Evolutionary conservation across 2,888 invertebrate genomes (phyloP), one percentile per base, ranked within the genome.

Genomic region (Polyommatus iphigenia): DNA sequence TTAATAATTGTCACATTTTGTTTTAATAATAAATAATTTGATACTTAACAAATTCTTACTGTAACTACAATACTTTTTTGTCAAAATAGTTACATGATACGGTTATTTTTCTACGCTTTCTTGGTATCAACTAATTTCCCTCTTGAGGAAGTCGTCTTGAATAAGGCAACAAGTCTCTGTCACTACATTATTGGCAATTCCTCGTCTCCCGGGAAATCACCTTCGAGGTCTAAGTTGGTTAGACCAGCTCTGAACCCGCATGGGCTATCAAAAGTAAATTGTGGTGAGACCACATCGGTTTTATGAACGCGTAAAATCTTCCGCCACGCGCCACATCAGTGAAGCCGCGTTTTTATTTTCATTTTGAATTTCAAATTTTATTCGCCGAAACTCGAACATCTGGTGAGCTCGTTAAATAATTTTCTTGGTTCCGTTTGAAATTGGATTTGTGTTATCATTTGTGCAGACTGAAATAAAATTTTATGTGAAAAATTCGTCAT

Each of bases 161-260:
- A 80, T 78, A 78, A 75, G 79, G 59, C 54, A 78, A 73, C 62
- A 78, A 76, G 72, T 73, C 71, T 78, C 77, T 76, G 73, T 80
- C 79, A 79, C 79, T 79, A 79, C 76, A 77, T 78, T 78, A 77
- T 73, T 67, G 77, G 77, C 73, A 46, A 77, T 72, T 76, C 80
- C 78, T 79, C 81, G 81, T 82, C 84, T 83, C 84, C 75, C 79
- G 84, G 84, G 84, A 85, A 84, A 85, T 85, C 82, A 85, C 82
- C 82, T 79, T 79, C 77, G 79, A 78, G 82, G 81, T 81, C 80
- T 83, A 81, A 83, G 80, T 80, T 75, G 81, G 81, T 81, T 81
- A 79, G 79, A 77, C 57, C 78, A 78, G 73, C 46, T 46, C 46
- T 3, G 24, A 72, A 54, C 79, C 81, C 81, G 80, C 81, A 77